These are phyloP conservation scores for Tympanuchus pallidicinctus DNA, from an alignment of 2,113 vertebrate genomes.

Conservation along the genomic window DNA sequence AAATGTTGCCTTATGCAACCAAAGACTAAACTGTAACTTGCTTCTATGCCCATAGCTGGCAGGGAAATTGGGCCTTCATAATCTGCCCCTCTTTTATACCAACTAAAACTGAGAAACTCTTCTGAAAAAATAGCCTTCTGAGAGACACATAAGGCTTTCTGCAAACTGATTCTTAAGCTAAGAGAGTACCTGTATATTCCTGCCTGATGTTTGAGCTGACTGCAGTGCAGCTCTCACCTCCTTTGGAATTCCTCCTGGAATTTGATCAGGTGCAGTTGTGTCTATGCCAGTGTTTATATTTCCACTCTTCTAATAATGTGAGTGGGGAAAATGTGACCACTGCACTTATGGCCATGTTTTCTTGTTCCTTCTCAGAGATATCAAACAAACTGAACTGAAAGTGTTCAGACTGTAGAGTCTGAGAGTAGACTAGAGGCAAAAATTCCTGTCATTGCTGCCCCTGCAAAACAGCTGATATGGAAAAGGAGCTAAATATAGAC, in stretches of 20 bases:
- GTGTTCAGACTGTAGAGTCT: background rate
- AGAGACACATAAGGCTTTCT: background rate
- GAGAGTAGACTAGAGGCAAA: background rate
- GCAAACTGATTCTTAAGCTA: background rate
- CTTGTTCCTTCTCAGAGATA: background rate
- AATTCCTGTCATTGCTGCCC: background rate
- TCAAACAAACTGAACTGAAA: background rate
- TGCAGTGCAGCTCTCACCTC: background rate
- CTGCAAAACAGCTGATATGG: background rate
- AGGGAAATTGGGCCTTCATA: background rate
- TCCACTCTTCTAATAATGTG: background rate
- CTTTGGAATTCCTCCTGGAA: background rate
- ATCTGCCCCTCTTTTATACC: background rate
- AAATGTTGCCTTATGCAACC: background rate
- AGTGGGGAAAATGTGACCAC: background rate
- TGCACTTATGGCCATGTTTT: background rate
- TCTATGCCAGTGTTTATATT: background rate
- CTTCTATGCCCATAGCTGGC: background rate
- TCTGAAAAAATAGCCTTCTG: background rate
- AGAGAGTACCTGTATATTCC: background rate
- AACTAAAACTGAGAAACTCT: background rate
- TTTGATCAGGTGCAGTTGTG: rapidly evolving
- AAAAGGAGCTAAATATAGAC: slow-evolving; percentile 20
- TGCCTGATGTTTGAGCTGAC: background rate
- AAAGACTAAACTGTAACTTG: background rate